These are phyloP conservation scores for Drosophila limbata DNA, from an alignment of 2,888 invertebrate genomes.

Conservation along the genomic window DNA sequence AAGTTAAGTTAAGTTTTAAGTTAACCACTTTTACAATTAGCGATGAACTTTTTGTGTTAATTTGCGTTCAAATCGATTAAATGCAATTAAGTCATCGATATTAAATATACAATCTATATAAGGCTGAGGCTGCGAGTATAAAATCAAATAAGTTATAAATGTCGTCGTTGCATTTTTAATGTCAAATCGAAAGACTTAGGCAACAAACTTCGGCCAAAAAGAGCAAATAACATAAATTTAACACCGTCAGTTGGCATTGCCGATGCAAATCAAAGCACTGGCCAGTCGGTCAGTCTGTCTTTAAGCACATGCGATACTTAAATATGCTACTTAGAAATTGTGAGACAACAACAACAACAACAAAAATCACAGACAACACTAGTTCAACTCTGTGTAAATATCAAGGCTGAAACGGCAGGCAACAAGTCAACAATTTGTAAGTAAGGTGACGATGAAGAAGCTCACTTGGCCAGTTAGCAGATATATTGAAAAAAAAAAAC, in stretches of 20 bases:
- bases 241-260: conserved; percentile 26
- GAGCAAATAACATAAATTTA: conserved; percentile 70
- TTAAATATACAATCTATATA: conserved; percentile 15
- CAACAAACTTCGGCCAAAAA: conserved; percentile 51
- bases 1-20: conserved; percentile 2
- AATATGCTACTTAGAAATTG: conserved; percentile 51
- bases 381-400: conserved; percentile 74
- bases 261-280: conserved; percentile 68
- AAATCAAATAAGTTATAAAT: conserved; percentile 66
- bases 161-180: conserved; percentile 55
- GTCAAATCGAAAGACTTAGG: conserved; percentile 63
- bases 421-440: conserved; percentile 63
- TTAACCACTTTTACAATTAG: not conserved
- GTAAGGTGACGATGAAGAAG: conserved; percentile 69
- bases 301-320: conserved; percentile 40
- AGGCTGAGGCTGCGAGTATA: conserved; percentile 26
- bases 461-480: conserved; percentile 31
- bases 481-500: conserved; percentile 26
- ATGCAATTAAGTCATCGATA: conserved; percentile 34
- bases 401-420: conserved; percentile 59
- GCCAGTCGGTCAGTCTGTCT: conserved; percentile 24
- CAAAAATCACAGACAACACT: conserved; percentile 10
- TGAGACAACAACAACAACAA: conserved; percentile 15
- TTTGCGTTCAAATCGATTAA: conserved; percentile 3
- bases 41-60: not conserved